phyloP scores from a whole-genome alignment of 2,113 vertebrate genomes.

The Pollachius pollachius region DNA sequence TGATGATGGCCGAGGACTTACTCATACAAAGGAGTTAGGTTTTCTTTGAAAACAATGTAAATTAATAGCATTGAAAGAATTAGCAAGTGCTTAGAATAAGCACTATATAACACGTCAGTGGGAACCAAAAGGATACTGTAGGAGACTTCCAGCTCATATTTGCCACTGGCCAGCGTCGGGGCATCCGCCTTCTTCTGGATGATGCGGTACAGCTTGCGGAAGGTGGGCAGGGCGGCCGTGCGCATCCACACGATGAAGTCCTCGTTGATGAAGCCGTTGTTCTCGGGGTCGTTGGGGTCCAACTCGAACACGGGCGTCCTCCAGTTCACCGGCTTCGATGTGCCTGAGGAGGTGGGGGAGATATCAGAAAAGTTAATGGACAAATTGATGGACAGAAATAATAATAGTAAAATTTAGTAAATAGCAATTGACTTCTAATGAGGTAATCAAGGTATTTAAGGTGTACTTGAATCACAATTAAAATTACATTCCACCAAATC shows the following conservation, averaged over 20 bases:
- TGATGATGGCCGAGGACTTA: no score
- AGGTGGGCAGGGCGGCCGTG: constrained; percentile 92
- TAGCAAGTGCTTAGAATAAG: not conserved
- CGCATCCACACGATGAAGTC: constrained; percentile 99
- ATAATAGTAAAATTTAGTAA: not conserved
- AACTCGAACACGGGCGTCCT: constrained; percentile 83
- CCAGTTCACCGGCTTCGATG: constrained; percentile 90
- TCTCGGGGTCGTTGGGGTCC: constrained; percentile 76
- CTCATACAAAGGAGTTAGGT: no score
- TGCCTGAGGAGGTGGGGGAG: constrained; percentile 64
- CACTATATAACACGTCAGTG: not conserved
- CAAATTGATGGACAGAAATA: no score
- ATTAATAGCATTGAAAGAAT: not conserved
- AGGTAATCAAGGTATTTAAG: not conserved
- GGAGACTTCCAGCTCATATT: constrained; percentile 80
- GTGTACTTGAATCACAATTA: no score
- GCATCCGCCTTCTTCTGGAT: constrained; percentile 80
- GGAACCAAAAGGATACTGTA: constrained; percentile 95
- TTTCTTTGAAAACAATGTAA: no score
- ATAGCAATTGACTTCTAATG: not conserved
- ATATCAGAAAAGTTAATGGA: constrained; percentile 1
- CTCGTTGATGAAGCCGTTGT: constrained; percentile 97
- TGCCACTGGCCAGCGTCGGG: constrained; percentile 85
- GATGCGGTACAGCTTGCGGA: constrained; percentile 95
- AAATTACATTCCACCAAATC: no score